Evolutionary conservation across 1,140 invertebrate species (phyloP), one percentile per base, ranked within the genome.

Genomic region (Drosophila repleta): DNA sequence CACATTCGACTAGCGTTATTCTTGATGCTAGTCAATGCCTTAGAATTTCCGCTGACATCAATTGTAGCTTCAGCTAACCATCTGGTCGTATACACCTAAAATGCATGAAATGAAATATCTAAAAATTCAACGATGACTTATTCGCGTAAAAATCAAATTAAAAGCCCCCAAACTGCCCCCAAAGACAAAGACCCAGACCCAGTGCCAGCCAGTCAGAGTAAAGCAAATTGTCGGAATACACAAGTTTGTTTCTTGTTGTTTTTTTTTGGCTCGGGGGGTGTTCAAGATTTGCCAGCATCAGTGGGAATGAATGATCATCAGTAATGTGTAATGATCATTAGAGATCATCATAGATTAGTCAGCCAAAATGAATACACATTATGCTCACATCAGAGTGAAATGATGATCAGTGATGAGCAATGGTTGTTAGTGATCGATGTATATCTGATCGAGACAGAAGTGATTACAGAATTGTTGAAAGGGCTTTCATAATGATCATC

Each of bases 71-170:
- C 18, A 68, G 65, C 74, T 75, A 77, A 87, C 82, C 82, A 87
- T 85, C 82, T 85, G 82, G 69, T 72, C 63, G 78, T 60, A n/a
- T n/a, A 72, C 64, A 77, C 76, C 69, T 58, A 77, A 85, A 74
- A 65, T 49, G 32, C 39, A 70, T 17, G 55, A 63, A 55, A 72
- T 53, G 62, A 83, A 88, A 83, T 79, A 58, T 88, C 83, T 87
- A 88, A 88, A 87, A 87, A 87, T 87, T 87, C 71, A 66, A 17
- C 62, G 57, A 79, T 87, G 83, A 87, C 52, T 88, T 84, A 87
- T 63, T 65, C 51, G 70, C 74, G 48, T 61, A 73, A 66, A 71
- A 75, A 71, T 56, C 71, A 51, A 72, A 84, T 70, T 55, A 84
- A 84, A 76, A 46, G 49, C 51, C 17, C 6, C 29, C 35, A 18